A percentile compares a stretch with the other conserved stretches of the same genome.
Conservation (phyloP, 1,140 invertebrate species). For the Lepeophtheirus salmonis region DNA sequence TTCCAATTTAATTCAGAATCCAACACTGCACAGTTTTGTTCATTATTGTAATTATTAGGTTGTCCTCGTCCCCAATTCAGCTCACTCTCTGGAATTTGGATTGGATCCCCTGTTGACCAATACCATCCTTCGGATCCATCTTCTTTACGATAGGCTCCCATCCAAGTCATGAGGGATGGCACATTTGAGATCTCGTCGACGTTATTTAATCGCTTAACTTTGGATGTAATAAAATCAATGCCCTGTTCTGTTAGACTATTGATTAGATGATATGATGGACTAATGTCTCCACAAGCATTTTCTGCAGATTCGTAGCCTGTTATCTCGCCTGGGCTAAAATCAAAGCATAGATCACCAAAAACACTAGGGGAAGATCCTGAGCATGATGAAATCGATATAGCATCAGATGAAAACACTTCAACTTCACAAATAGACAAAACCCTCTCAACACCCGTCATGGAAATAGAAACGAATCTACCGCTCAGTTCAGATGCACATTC, state of each 20-base stretch:
- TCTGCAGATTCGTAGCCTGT: constrained; percentile 24
- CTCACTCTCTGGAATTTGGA: background rate
- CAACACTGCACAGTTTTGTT: constrained; percentile 77
- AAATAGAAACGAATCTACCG: constrained; percentile 68
- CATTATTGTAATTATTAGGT: constrained; percentile 83
- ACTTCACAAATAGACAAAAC: constrained; percentile 74
- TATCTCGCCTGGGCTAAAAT: constrained; percentile 36
- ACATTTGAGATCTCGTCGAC: constrained; percentile 36
- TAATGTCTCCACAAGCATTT: constrained; percentile 23
- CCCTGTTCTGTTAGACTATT: constrained; percentile 23
- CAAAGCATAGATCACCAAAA: constrained; percentile 68
- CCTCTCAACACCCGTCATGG: constrained; percentile 66
- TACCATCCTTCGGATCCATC: constrained; percentile 63
- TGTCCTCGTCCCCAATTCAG: constrained; percentile 74
- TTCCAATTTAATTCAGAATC: constrained; percentile 70
- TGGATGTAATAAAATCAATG: constrained; percentile 23
- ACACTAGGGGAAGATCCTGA: constrained; percentile 32
- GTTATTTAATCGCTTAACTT: constrained; percentile 22
- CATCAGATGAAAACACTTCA: constrained; percentile 71
- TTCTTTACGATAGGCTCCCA: constrained; percentile 63
- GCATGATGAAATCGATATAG: constrained; percentile 32
- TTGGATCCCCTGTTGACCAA: constrained; percentile 33
- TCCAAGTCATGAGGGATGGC: constrained; percentile 71
- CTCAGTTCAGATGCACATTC: constrained; percentile 58
- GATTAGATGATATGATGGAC: constrained; percentile 23